Base-by-base conservation (phyloP, 1,140 invertebrate species). In the Pseudomyrmex sp. region DNA sequence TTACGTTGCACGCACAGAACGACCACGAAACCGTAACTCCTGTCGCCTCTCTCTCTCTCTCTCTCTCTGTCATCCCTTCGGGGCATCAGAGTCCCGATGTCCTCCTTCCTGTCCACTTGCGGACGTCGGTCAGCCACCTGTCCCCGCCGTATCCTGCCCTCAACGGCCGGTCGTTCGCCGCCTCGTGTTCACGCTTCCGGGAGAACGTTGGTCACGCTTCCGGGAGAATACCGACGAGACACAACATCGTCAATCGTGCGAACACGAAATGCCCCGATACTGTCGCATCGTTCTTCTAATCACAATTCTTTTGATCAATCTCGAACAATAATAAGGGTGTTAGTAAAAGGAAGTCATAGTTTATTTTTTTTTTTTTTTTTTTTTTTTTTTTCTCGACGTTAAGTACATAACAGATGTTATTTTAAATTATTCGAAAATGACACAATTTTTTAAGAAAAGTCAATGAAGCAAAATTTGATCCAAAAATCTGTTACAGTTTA, bases 41-140 rank as follows among this genome's bases (percentile, higher is more conserved):
- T 80, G 50, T 68, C 50, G 18, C n/a, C 58, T 50, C 63, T 46
- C 82, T 46, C 68, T 75, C 18, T 69, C 66, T 68, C 10, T 77
- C 73, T 54, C 46, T 59, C 20, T 82, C 83, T 56, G 72, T 62
- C 77, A 80, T 84, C 66, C 56, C 80, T 75, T 46, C 58, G 68
- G 48, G 68, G 77, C 84, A 68, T 90, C 84, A 74, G 82, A 74
- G 58, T 80, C 85, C 87, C 87, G 86, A 88, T 90, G 85, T 87
- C 83, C 89, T 91, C 85, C 86, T 91, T 91, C 90, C 90, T 90
- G 89, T 76, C 85, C 87, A 90, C 90, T 91, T 90, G 83, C 83
- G 84, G 85, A 84, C 90, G 82, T 82, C 82, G 85, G 86, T 68
- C 79, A 75, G 82, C 88, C 90, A 91, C 88, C 89, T 91, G 90